phyloP scores from a whole-genome alignment of 2,797 vertebrate species.

The Catharus ustulatus region DNA sequence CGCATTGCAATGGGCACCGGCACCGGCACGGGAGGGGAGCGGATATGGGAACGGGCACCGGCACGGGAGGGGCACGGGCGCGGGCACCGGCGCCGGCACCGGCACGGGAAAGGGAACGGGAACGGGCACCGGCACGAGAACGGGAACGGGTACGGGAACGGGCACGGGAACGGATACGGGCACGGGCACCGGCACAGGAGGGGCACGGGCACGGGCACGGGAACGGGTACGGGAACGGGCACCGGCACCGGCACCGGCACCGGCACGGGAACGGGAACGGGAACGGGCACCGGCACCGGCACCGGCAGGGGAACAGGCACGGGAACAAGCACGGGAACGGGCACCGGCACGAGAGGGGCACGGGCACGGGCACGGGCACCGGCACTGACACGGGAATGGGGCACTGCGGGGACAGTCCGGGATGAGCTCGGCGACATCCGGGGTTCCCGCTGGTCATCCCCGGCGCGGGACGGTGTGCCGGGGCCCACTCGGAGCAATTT shows the following conservation, averaged over 20 bases:
- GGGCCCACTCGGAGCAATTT: too few species aligned
- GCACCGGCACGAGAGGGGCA: not conserved
- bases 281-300: not conserved
- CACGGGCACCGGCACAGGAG: rapidly evolving
- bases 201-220: too few species aligned
- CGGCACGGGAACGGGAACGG: rapidly evolving
- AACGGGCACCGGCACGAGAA: not conserved
- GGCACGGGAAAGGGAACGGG: not conserved
- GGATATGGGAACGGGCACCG: rapidly evolving
- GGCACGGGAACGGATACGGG: not conserved
- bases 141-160: rapidly evolving
- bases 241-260: not conserved
- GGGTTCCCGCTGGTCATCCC: not conserved
- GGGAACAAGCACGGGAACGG: rapidly evolving
- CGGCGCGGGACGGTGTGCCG: not conserved
- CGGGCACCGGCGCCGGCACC: rapidly evolving
- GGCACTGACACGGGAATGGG: not conserved
- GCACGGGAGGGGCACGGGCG: rapidly evolving
- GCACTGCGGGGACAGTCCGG: not conserved
- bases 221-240: rapidly evolving
- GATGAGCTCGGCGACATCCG: not conserved
- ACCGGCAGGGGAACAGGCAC: not conserved
- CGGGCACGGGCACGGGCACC: rapidly evolving
- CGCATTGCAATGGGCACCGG: not conserved
- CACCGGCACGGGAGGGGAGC: not conserved